Conservation (phyloP, 2,113 vertebrate genomes). For the Empidonax traillii region DNA sequence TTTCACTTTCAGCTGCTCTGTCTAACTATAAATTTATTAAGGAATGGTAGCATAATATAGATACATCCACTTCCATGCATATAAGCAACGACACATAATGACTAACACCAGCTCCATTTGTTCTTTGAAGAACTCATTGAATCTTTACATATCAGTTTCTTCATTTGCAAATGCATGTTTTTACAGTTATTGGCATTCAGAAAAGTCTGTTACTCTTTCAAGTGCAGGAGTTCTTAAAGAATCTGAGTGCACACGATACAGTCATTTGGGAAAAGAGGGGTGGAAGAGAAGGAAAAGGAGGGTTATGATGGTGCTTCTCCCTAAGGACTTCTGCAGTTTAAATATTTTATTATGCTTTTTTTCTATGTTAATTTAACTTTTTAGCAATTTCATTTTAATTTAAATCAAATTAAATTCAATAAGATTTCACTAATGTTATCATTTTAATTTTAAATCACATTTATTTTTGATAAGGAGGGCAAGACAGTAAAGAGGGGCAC, state of each 20-base stretch:
- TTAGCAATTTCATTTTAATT: not conserved
- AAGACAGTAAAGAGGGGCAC: not conserved
- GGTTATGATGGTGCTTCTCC: not conserved
- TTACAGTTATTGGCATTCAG: not conserved
- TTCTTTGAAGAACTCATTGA: conserved; percentile 1
- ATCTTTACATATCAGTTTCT: not conserved
- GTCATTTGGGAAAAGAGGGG: not conserved
- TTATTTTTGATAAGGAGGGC: not conserved
- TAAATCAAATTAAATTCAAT: not conserved
- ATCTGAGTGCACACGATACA: not conserved
- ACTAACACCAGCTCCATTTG: conserved; percentile 11
- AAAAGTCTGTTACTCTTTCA: not conserved
- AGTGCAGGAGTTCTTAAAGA: not conserved
- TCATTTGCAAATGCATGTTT: not conserved
- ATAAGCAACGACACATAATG: not conserved
- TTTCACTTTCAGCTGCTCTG: conserved; percentile 19
- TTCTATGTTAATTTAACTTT: not conserved
- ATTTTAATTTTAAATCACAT: conserved; percentile 29
- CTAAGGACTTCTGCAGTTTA: not conserved
- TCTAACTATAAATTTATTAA: conserved; percentile 1
- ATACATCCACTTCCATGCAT: not conserved
- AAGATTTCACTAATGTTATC: not conserved
- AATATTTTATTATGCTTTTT: conserved; percentile 9
- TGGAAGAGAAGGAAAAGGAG: not conserved
- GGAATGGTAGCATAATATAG: not conserved